These are phyloP conservation scores for Connochaetes taurinus DNA, from an alignment of 2,113 vertebrate species.

Conservation along the genomic window DNA sequence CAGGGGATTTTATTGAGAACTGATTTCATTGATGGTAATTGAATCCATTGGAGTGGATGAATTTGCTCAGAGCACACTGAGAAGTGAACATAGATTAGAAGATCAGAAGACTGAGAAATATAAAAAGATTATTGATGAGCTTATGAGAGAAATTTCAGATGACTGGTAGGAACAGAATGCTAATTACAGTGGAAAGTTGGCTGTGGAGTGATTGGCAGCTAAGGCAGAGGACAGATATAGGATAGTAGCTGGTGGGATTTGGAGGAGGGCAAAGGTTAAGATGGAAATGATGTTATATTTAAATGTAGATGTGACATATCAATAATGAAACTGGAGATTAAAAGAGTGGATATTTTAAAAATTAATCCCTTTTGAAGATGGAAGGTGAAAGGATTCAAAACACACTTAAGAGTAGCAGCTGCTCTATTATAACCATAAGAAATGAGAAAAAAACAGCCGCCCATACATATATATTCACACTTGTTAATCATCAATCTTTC, in stretches of 20 bases:
- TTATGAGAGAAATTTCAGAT: not conserved
- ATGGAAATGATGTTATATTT: not conserved
- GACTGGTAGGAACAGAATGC: not conserved
- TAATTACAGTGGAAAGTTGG: not conserved
- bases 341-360: not conserved
- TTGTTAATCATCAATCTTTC: not conserved
- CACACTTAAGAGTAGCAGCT: not conserved
- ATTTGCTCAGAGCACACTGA: not conserved
- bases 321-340: not conserved
- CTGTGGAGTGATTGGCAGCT: not conserved
- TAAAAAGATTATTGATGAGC: slow-evolving; percentile 1
- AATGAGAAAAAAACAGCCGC: not conserved
- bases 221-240: not conserved
- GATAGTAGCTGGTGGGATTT: not conserved
- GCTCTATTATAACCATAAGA: not conserved
- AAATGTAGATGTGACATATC: not conserved
- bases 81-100: not conserved
- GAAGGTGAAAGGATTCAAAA: not conserved
- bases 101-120: slow-evolving; percentile 21
- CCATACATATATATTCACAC: not conserved
- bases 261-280: not conserved
- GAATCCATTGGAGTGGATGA: not conserved
- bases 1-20: not conserved
- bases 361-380: not conserved
- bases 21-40: slow-evolving; percentile 18